Evolutionary conservation across 2,888 invertebrate genomes (phyloP).

Genomic region (Yponomeuta plumbellus): DNA sequence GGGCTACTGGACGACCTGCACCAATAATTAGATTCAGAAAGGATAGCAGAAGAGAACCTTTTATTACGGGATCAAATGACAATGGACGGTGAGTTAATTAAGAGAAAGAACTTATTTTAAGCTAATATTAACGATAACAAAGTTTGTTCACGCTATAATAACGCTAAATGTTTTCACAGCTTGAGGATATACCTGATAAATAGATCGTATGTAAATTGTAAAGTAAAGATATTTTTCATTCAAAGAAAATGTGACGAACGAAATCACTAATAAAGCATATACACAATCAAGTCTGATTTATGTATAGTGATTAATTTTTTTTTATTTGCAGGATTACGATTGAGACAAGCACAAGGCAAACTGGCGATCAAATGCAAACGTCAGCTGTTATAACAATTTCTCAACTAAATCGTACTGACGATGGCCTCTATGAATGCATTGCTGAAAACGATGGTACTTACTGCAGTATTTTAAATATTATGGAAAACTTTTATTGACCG

Average conservation of each 20-base stretch:
- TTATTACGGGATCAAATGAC: slow-evolving; percentile 79
- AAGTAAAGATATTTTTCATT: too few relatives aligned
- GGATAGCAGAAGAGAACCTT: slow-evolving; percentile 80
- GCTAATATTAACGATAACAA: too few relatives aligned
- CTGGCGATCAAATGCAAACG: slow-evolving; percentile 67
- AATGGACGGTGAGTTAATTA: slow-evolving; percentile 59
- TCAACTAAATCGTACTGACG: slow-evolving; percentile 82
- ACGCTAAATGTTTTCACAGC: too few relatives aligned
- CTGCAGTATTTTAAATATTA: neutral
- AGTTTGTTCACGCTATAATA: too few relatives aligned
- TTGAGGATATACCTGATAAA: too few relatives aligned
- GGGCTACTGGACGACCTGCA: slow-evolving; percentile 87
- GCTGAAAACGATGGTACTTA: slow-evolving; percentile 82
- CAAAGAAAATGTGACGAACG: too few relatives aligned
- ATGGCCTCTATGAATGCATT: slow-evolving; percentile 92
- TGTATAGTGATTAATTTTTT: neutral
- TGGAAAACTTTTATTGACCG: neutral
- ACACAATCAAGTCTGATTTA: too few relatives aligned
- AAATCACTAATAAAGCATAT: too few relatives aligned
- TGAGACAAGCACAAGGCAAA: slow-evolving; percentile 68
- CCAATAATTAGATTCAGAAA: slow-evolving; percentile 89
- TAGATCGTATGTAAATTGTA: too few relatives aligned
- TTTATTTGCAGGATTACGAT: slow-evolving; percentile 74
- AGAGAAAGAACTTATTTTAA: too few relatives aligned
- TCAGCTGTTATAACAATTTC: slow-evolving; percentile 82